Evolutionary conservation across 2,113 vertebrate species (phyloP).

Genomic region (Ceyx margarethae): DNA sequence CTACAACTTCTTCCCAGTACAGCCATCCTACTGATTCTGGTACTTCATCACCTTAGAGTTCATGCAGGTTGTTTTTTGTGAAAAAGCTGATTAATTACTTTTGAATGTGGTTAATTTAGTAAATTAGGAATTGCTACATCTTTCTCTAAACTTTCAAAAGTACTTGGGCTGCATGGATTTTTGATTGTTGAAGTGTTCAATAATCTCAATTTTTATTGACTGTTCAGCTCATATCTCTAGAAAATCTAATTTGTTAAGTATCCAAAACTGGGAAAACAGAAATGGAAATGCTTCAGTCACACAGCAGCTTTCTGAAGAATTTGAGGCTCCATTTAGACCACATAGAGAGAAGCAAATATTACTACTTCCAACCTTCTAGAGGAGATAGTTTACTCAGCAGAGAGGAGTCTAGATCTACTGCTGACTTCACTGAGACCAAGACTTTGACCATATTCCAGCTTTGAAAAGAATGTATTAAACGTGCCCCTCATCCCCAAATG

Average conservation of each 20-base stretch:
- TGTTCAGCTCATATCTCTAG: background rate
- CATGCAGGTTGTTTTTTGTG: background rate
- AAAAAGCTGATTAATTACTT: slow-evolving; percentile 2
- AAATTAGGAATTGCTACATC: background rate
- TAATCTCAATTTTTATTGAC: background rate
- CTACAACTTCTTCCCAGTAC: background rate
- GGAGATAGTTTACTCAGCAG: background rate
- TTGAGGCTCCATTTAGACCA: background rate
- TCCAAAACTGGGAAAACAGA: background rate
- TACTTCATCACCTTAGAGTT: background rate
- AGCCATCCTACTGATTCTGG: background rate
- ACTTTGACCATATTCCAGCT: background rate
- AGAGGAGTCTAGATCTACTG: background rate
- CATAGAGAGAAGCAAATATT: background rate
- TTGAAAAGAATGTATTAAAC: background rate
- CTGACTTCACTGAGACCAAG: background rate
- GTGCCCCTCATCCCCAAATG: rapidly evolving
- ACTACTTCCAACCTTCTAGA: background rate
- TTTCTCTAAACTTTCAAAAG: background rate
- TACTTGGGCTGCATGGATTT: background rate
- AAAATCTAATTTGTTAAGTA: slow-evolving; percentile 2
- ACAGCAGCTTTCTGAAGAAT: background rate
- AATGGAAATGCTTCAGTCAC: background rate
- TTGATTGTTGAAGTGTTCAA: background rate
- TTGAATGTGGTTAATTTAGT: background rate